Evolutionary conservation across 2,797 vertebrate genomes (phyloP), one percentile per base, ranked within the genome.

Genomic region (Megaceryle alcyon): DNA sequence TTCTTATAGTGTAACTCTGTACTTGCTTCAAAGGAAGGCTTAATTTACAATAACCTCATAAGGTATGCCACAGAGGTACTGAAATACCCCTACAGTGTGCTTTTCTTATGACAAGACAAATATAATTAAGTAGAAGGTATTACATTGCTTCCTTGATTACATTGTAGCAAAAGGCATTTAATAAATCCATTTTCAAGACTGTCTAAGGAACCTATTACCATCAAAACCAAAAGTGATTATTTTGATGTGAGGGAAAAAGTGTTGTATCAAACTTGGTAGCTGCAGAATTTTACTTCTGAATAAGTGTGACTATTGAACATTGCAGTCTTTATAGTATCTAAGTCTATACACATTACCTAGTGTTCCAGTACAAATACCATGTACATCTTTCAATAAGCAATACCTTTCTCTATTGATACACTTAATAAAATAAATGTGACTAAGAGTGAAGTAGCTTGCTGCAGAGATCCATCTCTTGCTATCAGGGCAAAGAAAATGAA

Each of bases 401-500:
- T 43, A 73, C 3, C 26, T 63, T 80, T 23, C 48, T 82, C 43
- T 70, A 14, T 23, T 80, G 75, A 80, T 80, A 44, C 7, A 51
- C 13, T 73, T 33, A 70, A 72, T 76, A 84, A 91, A 91, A 92
- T 66, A 85, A 85, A 85, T 21, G 12, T 17, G 25, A 64, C 41
- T 81, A 60, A 81, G 21, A 79, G 26, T 0, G 2, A 83, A 85
- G 64, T 17, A 91, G 44, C 8, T 80, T 66, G 35, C 43, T 73
- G 66, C 41, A 92, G 53, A 77, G 64, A 88, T 78, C n/a, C 20
- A 61, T 88, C 73, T 88, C 48, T 22, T 37, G 57, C 19, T 70
- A 73, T 70, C 44, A 76, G 14, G 31, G 59, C 11, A 93, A 77
- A 73, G 68, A 70, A 91, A 95, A 96, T 90, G 37, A 53, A 90